Evolutionary conservation across 2,113 vertebrate species (phyloP), one percentile per base, ranked within the genome.

Genomic region (Monopterus albus): DNA sequence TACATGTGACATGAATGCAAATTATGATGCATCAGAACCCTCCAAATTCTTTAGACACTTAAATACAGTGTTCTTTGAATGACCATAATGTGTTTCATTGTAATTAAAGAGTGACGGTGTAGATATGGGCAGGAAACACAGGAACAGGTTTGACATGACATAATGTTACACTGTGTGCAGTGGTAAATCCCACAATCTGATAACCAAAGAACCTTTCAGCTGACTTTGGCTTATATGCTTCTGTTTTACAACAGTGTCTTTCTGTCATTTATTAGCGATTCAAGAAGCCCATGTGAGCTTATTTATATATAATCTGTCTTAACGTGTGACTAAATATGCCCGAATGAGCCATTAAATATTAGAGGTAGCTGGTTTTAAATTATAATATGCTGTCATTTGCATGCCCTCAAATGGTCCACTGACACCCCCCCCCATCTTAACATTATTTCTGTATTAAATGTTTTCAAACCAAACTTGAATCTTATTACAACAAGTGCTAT

Each of bases 401-500:
- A 50, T 64, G 70, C 31, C 63, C 55, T 63, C 29, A 68, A 78
- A 72, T 49, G 36, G 66, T 64, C 77, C 74, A 35, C n/a, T 75
- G 74, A 88, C 78, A 75, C 67, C 47, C 66, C 10, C 81, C 77
- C 73, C 82, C 78, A 18, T n/a, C n/a, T n/a, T 59, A 60, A 57
- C 47, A 72, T 82, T 29, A 82, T 83, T 81, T 83, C 52, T 63
- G 51, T 84, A 61, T 77, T 57, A 75, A 72, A 80, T 84, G 65
- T 73, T 83, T 86, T 78, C 52, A 74, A 75, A 81, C 82, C 82
- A 87, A 91, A 89, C 82, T 82, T 78, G 63, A 88, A 79, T 90
- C 81, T 28, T 81, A 82, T 87, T 85, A 79, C 83, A 89, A 88
- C 87, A 79, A 88, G 82, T 83, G 78, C 81, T 86, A 74, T 87